These are phyloP conservation scores for Eptatretus burgeri DNA, from an alignment of 2,113 vertebrate species.

Conservation along the genomic window DNA sequence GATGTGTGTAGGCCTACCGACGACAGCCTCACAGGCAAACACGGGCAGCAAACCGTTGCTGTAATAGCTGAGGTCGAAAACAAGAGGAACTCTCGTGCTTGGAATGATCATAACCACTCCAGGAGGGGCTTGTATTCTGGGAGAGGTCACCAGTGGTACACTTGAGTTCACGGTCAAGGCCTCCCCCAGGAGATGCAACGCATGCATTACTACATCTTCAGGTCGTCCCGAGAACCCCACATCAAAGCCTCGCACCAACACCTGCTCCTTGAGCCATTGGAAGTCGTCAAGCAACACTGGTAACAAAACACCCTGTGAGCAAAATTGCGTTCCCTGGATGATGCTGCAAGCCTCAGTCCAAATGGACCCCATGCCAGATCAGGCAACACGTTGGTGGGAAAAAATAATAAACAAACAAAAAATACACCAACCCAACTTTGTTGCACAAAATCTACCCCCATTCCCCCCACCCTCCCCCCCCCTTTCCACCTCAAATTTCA, in stretches of 20 bases:
- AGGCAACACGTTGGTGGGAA: no score
- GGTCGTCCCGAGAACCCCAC: conserved; percentile 4
- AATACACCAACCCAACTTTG: no score
- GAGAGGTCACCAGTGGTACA: no score
- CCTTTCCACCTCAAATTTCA: no score
- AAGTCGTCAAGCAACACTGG: conserved; percentile 2
- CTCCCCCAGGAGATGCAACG: conserved; percentile 1
- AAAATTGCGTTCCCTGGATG: no score
- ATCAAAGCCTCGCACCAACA: background rate
- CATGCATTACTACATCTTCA: background rate
- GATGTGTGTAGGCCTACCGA: background rate
- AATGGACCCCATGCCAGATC: no score
- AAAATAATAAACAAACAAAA: no score
- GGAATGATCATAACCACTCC: background rate
- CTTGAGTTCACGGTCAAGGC: background rate
- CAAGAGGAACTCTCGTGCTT: background rate
- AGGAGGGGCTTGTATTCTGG: no score
- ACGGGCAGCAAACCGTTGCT: conserved; percentile 3
- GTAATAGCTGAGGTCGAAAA: conserved; percentile 5
- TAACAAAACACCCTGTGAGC: background rate
- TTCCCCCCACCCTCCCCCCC: no score
- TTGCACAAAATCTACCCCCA: no score
- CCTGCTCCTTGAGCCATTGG: conserved; percentile 3
- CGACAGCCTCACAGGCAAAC: conserved; percentile 1
- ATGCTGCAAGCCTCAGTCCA: no score